Percentiles rank a stretch among this genome's conserved stretches.
These are phyloP conservation scores for Lutraria lutraria DNA, from an alignment of 2,888 invertebrate species.

Conservation along the genomic window DNA sequence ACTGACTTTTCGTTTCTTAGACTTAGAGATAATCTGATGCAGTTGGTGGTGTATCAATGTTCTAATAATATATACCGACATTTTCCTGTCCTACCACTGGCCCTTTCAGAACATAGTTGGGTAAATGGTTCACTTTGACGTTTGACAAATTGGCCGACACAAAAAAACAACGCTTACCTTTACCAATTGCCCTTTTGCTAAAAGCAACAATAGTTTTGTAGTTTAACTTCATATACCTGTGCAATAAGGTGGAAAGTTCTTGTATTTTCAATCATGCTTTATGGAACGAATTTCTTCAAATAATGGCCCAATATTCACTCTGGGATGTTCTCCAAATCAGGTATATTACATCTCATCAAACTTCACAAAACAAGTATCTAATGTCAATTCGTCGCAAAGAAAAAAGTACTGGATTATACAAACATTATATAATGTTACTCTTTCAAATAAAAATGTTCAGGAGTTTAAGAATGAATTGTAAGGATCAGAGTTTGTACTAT, in stretches of 20 bases:
- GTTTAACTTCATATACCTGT: neutral
- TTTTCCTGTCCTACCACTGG: no score
- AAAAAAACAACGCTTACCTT: no score
- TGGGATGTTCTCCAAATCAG: neutral
- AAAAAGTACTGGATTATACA: neutral
- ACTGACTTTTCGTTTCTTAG: no score
- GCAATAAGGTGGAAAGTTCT: neutral
- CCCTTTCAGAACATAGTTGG: no score
- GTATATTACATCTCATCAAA: neutral
- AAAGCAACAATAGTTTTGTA: no score
- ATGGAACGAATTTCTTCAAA: neutral
- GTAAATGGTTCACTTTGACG: no score
- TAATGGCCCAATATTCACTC: neutral
- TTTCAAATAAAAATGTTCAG: neutral
- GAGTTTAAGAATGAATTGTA: neutral
- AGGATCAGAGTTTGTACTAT: neutral
- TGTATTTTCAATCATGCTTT: slow-evolving; percentile 4
- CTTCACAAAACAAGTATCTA: neutral
- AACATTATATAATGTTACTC: neutral
- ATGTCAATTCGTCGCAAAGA: neutral
- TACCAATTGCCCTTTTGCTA: no score
- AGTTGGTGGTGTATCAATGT: no score
- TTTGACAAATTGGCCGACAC: no score
- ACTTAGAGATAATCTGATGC: no score
- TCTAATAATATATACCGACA: no score